These are phyloP conservation scores for Petrolisthes manimaculis DNA, from an alignment of 2,888 invertebrate genomes.

Conservation along the genomic window DNA sequence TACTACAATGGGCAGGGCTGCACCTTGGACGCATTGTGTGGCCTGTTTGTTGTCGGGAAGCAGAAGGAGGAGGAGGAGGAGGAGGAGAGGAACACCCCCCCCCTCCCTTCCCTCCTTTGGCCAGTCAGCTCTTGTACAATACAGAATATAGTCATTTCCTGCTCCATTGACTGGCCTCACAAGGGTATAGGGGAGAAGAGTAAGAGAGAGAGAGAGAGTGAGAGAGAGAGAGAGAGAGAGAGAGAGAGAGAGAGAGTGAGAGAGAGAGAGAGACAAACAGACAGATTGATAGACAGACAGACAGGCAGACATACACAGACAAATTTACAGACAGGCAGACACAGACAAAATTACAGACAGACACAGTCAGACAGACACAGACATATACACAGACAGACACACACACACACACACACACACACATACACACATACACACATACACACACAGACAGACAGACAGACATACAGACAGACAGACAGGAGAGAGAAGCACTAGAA, in stretches of 20 bases:
- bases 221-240: slow-evolving; percentile 5
- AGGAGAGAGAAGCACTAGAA: not conserved
- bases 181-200: slow-evolving; percentile 16
- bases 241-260: slow-evolving; percentile 7
- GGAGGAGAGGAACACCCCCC: not conserved
- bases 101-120: not conserved
- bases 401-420: not conserved
- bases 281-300: not conserved
- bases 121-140: slow-evolving; percentile 24
- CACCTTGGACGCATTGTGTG: slow-evolving; percentile 2
- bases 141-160: slow-evolving; percentile 45
- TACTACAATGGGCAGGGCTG: slow-evolving; percentile 11
- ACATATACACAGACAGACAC: not conserved
- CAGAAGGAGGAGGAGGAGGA: too few relatives aligned
- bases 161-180: slow-evolving; percentile 43
- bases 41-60: not conserved
- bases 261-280: not conserved
- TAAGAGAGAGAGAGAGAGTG: not conserved
- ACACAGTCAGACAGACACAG: not conserved
- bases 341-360: not conserved
- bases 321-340: not conserved
- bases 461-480: not conserved
- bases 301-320: not conserved
- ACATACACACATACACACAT: not conserved
- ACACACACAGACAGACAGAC: not conserved